Percentiles rank a stretch among this genome's conserved stretches.
These are phyloP conservation scores for Solea solea DNA, from an alignment of 2,113 vertebrate genomes.

Conservation along the genomic window DNA sequence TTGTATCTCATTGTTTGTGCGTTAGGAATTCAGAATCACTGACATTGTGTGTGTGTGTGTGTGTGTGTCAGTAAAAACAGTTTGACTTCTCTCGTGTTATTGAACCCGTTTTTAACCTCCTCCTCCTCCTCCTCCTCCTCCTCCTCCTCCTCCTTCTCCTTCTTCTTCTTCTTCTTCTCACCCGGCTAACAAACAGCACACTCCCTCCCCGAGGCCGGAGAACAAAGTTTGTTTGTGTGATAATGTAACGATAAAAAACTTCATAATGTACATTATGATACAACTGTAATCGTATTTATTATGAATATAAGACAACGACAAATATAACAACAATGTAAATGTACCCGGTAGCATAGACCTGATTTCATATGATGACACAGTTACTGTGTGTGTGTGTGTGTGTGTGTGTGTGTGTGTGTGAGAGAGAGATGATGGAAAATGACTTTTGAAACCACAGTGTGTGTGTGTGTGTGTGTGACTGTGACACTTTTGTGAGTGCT, in stretches of 20 bases:
- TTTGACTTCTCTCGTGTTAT: conserved; percentile 20
- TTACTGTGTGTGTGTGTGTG: conserved; percentile 38
- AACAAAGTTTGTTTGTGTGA: conserved; percentile 40
- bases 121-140: too few relatives aligned
- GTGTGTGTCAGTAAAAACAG: background rate
- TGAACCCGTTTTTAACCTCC: conserved; percentile 12
- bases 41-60: background rate
- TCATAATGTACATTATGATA: conserved; percentile 68
- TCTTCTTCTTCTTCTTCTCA: conserved; percentile 25
- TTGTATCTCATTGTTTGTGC: too few relatives aligned
- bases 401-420: background rate
- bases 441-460: conserved; percentile 37
- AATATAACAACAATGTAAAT: conserved; percentile 71
- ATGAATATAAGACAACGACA: conserved; percentile 74
- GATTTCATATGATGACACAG: conserved; percentile 73
- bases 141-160: background rate
- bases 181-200: background rate
- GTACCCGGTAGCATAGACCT: conserved; percentile 71
- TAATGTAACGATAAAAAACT: conserved; percentile 54
- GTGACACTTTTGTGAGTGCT: conserved; percentile 43
- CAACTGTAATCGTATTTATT: conserved; percentile 71
- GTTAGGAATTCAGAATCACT: too few relatives aligned
- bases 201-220: conserved; percentile 37
- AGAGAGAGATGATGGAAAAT: conserved; percentile 7
- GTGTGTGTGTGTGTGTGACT: conserved; percentile 14